These are phyloP conservation scores for Phocoena phocoena DNA, from an alignment of 2,113 vertebrate species.

Conservation along the genomic window DNA sequence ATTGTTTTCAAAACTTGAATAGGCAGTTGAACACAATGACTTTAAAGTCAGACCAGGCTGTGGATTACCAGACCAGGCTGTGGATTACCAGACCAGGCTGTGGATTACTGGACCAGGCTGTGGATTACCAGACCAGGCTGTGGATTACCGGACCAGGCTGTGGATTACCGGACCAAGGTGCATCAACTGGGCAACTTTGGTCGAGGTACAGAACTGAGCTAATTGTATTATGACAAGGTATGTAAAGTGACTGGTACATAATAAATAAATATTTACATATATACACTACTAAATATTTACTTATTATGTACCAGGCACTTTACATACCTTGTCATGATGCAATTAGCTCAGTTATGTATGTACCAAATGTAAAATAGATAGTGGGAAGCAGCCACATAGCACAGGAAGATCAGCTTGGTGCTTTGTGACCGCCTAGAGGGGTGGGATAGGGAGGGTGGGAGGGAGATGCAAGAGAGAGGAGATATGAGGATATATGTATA, in stretches of 20 bases:
- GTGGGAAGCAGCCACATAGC: too few relatives aligned
- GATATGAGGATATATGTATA: too few relatives aligned
- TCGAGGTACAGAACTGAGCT: not conserved
- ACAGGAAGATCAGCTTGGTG: rapidly evolving
- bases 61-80: too few relatives aligned
- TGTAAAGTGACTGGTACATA: not conserved
- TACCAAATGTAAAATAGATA: too few relatives aligned
- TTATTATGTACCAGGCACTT: too few relatives aligned
- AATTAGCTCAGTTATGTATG: too few relatives aligned
- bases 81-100: not conserved
- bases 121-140: not conserved
- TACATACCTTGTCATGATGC: too few relatives aligned
- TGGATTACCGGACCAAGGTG: not conserved
- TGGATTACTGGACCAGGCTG: not conserved
- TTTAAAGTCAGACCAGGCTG: not conserved
- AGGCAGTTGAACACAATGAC: rapidly evolving
- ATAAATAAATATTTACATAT: not conserved
- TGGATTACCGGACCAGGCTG: not conserved
- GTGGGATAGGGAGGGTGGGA: too few relatives aligned
- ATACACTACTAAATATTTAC: too few relatives aligned
- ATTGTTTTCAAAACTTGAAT: not conserved
- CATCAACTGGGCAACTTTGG: rapidly evolving
- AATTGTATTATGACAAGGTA: not conserved
- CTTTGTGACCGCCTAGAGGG: too few relatives aligned
- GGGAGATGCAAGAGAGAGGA: too few relatives aligned